These are phyloP conservation scores for Neotragus moschatus DNA, from an alignment of 2,113 vertebrate species.

Conservation along the genomic window DNA sequence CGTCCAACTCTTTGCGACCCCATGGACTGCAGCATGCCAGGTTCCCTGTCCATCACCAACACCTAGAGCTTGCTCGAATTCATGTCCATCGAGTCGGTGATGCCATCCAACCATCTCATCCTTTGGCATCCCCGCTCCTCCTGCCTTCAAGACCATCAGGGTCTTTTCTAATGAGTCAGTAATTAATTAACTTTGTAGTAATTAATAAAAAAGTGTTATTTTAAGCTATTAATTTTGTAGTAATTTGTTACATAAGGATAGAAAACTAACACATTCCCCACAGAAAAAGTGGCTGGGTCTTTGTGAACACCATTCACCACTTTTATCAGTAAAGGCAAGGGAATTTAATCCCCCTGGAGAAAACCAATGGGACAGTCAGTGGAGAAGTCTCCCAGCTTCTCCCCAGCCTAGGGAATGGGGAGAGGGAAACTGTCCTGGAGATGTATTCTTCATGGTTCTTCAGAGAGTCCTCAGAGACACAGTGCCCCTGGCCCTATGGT, in stretches of 20 bases:
- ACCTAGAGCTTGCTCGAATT: neutral
- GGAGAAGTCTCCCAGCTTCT: neutral
- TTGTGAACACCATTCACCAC: neutral
- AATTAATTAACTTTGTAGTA: neutral
- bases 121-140: neutral
- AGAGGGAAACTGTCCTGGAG: neutral
- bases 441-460: neutral
- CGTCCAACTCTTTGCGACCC: neutral
- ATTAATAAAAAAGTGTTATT: neutral
- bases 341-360: neutral
- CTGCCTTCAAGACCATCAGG: neutral
- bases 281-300: neutral
- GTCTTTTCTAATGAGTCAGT: neutral
- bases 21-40: neutral
- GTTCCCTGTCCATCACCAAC: neutral
- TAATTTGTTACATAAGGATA: neutral
- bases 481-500: neutral
- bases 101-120: neutral
- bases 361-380: neutral
- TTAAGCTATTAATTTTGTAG: neutral
- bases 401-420: neutral
- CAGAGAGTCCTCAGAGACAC: neutral
- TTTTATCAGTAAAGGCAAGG: neutral
- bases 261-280: neutral
- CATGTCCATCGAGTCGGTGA: neutral